These are phyloP conservation scores for Phocoena phocoena DNA, from an alignment of 2,113 vertebrate genomes.

Conservation along the genomic window DNA sequence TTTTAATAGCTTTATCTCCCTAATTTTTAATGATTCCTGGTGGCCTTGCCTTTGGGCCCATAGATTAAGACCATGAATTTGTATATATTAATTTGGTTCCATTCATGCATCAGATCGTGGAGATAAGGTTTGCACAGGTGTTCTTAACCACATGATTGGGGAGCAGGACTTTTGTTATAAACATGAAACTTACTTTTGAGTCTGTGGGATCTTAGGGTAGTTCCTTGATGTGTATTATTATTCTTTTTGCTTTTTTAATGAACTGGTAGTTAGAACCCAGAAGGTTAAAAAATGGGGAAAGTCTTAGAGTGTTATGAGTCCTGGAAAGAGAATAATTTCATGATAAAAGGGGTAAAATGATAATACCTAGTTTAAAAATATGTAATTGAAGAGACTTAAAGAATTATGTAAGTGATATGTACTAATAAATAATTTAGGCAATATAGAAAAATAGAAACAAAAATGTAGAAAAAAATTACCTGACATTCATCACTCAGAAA, in stretches of 20 bases:
- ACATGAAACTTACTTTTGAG: neutral
- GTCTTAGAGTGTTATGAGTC: neutral
- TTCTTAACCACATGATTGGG: neutral
- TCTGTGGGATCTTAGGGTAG: neutral
- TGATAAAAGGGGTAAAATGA: neutral
- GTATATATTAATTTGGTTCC: neutral
- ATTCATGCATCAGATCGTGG: neutral
- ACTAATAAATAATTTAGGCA: neutral
- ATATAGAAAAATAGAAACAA: neutral
- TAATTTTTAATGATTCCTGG: neutral
- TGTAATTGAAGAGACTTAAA: neutral
- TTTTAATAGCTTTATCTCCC: neutral
- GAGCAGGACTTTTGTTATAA: neutral
- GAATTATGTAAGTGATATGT: neutral
- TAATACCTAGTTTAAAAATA: neutral
- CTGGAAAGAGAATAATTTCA: neutral
- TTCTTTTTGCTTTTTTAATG: neutral
- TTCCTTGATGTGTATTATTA: neutral
- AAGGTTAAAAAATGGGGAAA: neutral
- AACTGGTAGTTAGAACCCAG: neutral
- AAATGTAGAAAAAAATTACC: neutral
- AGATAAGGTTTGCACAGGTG: neutral
- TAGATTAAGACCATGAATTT: neutral
- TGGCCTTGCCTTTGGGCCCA: neutral
- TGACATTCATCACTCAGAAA: neutral